Evolutionary conservation across 2,797 vertebrate species (phyloP), one percentile per base, ranked within the genome.

Genomic region (Loriculus beryllinus): DNA sequence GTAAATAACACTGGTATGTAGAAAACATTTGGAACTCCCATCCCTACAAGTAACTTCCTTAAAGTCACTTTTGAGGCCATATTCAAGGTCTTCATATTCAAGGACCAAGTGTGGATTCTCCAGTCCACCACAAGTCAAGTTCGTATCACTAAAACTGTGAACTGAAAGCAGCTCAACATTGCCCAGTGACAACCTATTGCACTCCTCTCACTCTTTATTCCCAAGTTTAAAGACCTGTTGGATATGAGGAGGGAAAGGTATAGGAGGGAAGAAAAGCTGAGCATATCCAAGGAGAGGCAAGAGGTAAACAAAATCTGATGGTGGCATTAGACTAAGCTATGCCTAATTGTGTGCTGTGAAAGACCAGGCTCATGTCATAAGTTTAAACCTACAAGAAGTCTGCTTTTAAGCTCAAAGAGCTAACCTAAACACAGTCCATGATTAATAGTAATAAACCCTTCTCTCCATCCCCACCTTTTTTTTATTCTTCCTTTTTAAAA

Each of bases 391-490:
- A 6, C 3, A 56, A 54, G 6, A 74, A 42, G 4, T 54, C 51
- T 43, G 10, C 8, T 86, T 83, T 67, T 6, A 45, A 77, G 7
- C 23, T 45, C 25, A 56, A 60, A 88, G 20, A 68, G 28, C 31
- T 80, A 83, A 60, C 18, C 21, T 45, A 65, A 71, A 33, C 11
- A 59, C 19, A 56, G 28, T 18, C 72, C 9, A 45, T 17, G 10
- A 52, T 48, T 12, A 31, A 49, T 1, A 45, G 35, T 11, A 25
- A 8, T 7, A 14, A 48, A 70, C 19, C 3, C 22, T 56, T 56
- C 21, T 35, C 33, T 33, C 5, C 54, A 35, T 14, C 15, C 1
- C 7, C 3, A 2, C 1, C 3, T 2, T 11, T 22, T 47, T n/a
- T 45, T 23, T 9, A 6, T 6, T 3, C 10, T 33, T 23, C 3